Base-by-base conservation (phyloP, 2,113 vertebrate genomes). In the Taxidea taxus region DNA sequence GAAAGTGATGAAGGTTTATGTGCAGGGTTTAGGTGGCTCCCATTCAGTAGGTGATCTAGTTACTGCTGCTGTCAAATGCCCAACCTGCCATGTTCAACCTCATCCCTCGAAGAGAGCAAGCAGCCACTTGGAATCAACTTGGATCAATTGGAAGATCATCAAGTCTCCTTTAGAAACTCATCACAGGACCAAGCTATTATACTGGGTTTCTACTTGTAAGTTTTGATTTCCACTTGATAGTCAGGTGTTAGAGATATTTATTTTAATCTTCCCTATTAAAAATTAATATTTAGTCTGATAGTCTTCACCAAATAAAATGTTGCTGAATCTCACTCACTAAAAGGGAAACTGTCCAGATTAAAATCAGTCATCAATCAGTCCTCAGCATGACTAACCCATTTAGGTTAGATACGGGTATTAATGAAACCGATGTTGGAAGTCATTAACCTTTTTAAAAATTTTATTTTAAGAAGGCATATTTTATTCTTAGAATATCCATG, bases 401-500 rank as follows among this genome's bases (percentile, higher is more conserved):
- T 91, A 64, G 56, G 42, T 96, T 85, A 95, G 90, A 93, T 75
- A 5, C 83, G 34, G 29, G n/a, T 89, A 68, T 85, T 94, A 95
- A 96, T 93, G 66, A 95, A 60, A 94, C 64, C 42, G 78, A 86
- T 95, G 54, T 56, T 78, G 27, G 87, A 94, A 97, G 68, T 86
- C 62, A 27, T 27, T 83, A 78, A 80, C 72, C 93, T 97, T 95
- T 97, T 90, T 31, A 3, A 91, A 91, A 87, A 34, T 37, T 89
- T 94, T 94, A 96, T 97, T 95, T 94, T 95, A 92, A 60, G 91
- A 85, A 95, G 64, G 6, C 16, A 8, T 88, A 42, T 78, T 89
- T 94, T 92, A 96, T 96, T 91, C 95, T 97, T 95, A 94, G 91
- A 60, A 49, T 80, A 66, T 54, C 88, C 89, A 29, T 75, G 8